Base-by-base conservation (phyloP, 2,888 invertebrate species). In the Neria commutata region DNA sequence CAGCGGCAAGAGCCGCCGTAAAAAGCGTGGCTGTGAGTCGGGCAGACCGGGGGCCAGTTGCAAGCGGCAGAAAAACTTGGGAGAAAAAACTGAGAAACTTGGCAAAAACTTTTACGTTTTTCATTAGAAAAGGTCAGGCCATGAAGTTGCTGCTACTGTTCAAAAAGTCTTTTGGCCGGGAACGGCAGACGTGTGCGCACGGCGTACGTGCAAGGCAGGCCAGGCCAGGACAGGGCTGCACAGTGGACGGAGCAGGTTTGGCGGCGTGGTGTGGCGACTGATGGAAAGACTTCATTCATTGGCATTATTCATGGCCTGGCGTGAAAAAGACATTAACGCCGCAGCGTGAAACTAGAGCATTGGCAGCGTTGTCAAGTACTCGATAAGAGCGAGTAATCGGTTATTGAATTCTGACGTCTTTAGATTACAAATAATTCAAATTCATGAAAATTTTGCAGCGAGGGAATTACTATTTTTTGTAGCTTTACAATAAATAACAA, bases 61-160 rank as follows among this genome's bases (percentile, higher is more conserved):
- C 4, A 11, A 6, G n/a, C n/a, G 6, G 4, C 14, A 37, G n/a
- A 6, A 37, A n/a, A 37, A n/a, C 37, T n/a, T n/a, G n/a, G n/a
- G n/a, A 42, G 21, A 17, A 19, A 42, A 42, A 17, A 42, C 6
- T 19, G 5, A 42, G 2, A 42, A 8, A 19, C 14, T 19, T 6
- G 6, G 42, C 17, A 42, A 19, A 63, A 63, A 63, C 55, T 58
- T 63, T 57, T 60, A 45, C 52, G 58, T 45, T 63, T 60, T 60
- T 63, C 60, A 58, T 63, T 60, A 60, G 50, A 49, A 54, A 63
- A 61, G 55, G 52, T 33, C 53, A 64, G 62, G 54, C 58, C 58
- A 70, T 6, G 21, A 42, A 42, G 21, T 37, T 37, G 37, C 37
- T 37, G 37, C 37, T 37, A 14, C n/a, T 37, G 37, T 14, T n/a